phyloP scores from a whole-genome alignment of 2,797 vertebrate genomes.

The Acanthurus tractus region DNA sequence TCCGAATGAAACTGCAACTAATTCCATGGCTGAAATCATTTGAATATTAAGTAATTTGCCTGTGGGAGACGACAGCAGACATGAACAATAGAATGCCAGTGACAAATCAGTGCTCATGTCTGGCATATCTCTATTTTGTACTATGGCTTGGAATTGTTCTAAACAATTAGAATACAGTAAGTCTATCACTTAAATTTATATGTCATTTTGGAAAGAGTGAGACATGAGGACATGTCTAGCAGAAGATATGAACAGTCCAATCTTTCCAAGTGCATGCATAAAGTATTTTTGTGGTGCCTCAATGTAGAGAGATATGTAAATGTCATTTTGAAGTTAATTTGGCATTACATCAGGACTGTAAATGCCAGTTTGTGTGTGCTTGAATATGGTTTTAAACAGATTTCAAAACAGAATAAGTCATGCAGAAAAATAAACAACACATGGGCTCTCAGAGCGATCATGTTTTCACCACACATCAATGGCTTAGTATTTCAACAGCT shows the following conservation, averaged over 20 bases:
- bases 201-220: neutral
- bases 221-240: neutral
- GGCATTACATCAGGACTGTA: slow-evolving; percentile 18
- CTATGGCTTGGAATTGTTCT: slow-evolving; percentile 22
- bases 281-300: neutral
- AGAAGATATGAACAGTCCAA: neutral
- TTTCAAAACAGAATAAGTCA: slow-evolving; percentile 41
- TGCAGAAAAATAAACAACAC: slow-evolving; percentile 40
- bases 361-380: slow-evolving; percentile 17
- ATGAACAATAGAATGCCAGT: slow-evolving; percentile 20
- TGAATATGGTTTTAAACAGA: slow-evolving; percentile 18
- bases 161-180: neutral
- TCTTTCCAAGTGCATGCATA: neutral
- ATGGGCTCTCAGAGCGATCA: slow-evolving; percentile 40
- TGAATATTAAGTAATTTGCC: slow-evolving; percentile 62
- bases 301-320: neutral
- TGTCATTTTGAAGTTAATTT: slow-evolving; percentile 32
- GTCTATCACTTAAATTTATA: slow-evolving; percentile 18
- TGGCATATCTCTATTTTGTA: slow-evolving; percentile 15
- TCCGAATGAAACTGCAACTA: slow-evolving; percentile 64
- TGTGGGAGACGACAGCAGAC: slow-evolving; percentile 35
- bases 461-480: slow-evolving; percentile 34
- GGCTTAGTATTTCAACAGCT: slow-evolving; percentile 69
- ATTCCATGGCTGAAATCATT: slow-evolving; percentile 55
- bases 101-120: slow-evolving; percentile 33